phyloP scores from a whole-genome alignment of 2,113 vertebrate genomes.

The Psittacara wagleri region DNA sequence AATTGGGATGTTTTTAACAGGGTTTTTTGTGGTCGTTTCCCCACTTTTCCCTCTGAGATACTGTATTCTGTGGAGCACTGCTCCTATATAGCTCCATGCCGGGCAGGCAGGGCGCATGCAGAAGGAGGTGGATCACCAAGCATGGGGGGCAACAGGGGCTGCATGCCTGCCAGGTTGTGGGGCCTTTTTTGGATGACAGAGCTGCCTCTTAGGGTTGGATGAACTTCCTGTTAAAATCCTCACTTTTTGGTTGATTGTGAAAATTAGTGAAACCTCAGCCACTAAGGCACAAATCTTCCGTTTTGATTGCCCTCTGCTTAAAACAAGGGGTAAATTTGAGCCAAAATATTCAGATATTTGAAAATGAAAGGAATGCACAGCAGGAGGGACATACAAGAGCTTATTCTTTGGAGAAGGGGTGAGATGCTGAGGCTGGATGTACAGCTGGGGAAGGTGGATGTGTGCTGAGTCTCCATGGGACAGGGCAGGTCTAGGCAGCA shows the following conservation, averaged over 20 bases:
- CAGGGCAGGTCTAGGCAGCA: background rate
- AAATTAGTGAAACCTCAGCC: background rate
- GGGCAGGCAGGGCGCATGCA: background rate
- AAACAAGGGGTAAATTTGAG: background rate
- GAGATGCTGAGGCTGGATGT: background rate
- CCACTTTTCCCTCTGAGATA: background rate
- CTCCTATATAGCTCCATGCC: background rate
- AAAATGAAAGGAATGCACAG: background rate
- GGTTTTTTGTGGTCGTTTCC: background rate
- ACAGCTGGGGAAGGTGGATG: rapidly evolving
- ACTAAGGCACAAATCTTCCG: background rate
- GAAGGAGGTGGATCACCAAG: background rate
- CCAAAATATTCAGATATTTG: background rate
- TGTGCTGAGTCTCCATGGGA: rapidly evolving
- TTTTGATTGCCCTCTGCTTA: background rate
- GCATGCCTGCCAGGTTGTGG: background rate
- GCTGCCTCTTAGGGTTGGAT: background rate
- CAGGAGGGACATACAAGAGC: background rate
- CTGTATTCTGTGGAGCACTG: background rate
- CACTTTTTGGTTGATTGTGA: background rate
- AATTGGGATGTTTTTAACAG: background rate
- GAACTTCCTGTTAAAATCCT: background rate
- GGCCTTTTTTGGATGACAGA: background rate
- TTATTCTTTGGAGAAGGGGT: background rate
- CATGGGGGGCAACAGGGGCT: rapidly evolving